Evolutionary conservation across 2,888 invertebrate species (phyloP).

Genomic region (Imbricaverruca yamaguchii): DNA sequence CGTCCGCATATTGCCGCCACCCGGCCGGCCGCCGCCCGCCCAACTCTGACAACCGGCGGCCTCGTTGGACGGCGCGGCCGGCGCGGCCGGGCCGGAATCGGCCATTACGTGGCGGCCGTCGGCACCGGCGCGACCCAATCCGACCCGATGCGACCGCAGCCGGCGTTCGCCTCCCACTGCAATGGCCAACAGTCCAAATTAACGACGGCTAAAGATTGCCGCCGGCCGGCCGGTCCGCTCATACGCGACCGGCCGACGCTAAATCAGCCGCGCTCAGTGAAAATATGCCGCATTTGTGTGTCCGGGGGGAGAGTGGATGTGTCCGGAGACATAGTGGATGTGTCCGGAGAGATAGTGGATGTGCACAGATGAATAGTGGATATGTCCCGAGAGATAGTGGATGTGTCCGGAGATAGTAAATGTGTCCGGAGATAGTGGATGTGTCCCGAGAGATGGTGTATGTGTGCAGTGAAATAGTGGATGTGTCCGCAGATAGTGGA

Average conservation of each 20-base stretch:
- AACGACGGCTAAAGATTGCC: not conserved
- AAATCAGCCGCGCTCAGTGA: not conserved
- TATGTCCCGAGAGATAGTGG: too few relatives aligned
- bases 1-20: too few relatives aligned
- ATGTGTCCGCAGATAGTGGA: too few relatives aligned
- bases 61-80: not conserved
- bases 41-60: too few relatives aligned
- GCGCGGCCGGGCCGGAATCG: not conserved
- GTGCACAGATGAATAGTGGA: too few relatives aligned
- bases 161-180: not conserved
- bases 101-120: not conserved
- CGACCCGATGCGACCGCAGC: not conserved
- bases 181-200: not conserved
- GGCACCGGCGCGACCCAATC: not conserved
- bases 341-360: too few relatives aligned
- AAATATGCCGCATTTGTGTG: not conserved
- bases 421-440: too few relatives aligned
- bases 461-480: too few relatives aligned
- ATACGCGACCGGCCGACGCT: not conserved
- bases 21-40: too few relatives aligned
- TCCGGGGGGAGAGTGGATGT: not conserved
- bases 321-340: too few relatives aligned
- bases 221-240: not conserved
- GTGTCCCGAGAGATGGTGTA: too few relatives aligned
- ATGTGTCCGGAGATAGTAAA: too few relatives aligned